These are phyloP conservation scores for Leucoptera coffeella DNA, from an alignment of 2,888 invertebrate genomes.

Conservation along the genomic window DNA sequence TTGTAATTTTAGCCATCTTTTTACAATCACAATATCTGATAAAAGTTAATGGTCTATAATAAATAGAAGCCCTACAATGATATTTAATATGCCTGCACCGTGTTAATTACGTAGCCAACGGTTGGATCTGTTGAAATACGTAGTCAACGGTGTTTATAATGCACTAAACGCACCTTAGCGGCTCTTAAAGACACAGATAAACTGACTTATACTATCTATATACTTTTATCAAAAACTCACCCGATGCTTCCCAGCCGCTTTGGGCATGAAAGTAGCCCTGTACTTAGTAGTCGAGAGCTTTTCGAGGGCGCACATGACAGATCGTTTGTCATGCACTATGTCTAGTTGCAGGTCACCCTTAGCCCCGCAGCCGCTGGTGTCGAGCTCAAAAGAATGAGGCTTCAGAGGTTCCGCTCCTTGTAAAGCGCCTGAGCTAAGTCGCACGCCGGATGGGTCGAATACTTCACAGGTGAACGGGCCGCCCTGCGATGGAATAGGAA, in stretches of 20 bases:
- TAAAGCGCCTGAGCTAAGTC: conserved; percentile 62
- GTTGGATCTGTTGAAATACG: too few relatives aligned
- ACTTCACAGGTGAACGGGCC: conserved; percentile 96
- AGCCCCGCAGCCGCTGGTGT: conserved; percentile 59
- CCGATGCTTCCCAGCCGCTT: conserved; percentile 72
- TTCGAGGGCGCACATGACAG: conserved; percentile 76
- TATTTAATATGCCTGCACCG: too few relatives aligned
- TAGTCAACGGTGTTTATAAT: too few relatives aligned
- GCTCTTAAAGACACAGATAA: too few relatives aligned
- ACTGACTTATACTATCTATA: too few relatives aligned
- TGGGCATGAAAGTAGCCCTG: conserved; percentile 72
- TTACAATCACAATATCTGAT: too few relatives aligned
- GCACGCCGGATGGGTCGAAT: conserved; percentile 88
- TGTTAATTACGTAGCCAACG: too few relatives aligned
- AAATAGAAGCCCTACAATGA: too few relatives aligned
- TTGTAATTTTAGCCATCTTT: too few relatives aligned
- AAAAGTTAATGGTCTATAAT: too few relatives aligned
- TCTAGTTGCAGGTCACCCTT: conserved; percentile 84
- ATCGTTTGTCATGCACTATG: conserved; percentile 82
- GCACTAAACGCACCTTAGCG: too few relatives aligned
- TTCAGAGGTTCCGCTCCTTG: conserved; percentile 81
- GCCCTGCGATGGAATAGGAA: too few relatives aligned
- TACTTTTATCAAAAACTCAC: conserved; percentile 21
- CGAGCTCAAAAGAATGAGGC: conserved; percentile 77
- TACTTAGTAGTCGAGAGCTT: conserved; percentile 72